phyloP scores from a whole-genome alignment of 2,797 vertebrate species.

The Eidolon dupreanum region DNA sequence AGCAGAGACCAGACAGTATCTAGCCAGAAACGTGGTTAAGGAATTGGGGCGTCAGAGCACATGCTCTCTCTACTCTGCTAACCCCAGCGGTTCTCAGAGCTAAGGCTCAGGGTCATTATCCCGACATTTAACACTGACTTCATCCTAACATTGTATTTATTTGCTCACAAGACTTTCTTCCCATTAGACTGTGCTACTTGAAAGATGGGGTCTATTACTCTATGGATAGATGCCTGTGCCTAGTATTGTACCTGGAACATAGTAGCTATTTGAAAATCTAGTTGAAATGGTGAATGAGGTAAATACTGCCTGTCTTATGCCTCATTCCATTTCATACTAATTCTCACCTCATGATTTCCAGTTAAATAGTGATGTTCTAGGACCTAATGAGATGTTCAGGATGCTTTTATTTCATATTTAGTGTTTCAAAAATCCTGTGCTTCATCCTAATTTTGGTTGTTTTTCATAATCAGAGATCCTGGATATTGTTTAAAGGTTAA shows the following conservation, averaged over 20 bases:
- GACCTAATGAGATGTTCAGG: background rate
- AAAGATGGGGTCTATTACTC: background rate
- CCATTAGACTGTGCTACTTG: background rate
- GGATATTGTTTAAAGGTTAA: background rate
- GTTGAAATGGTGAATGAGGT: background rate
- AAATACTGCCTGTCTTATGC: background rate
- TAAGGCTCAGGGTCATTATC: background rate
- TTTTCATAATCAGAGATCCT: background rate
- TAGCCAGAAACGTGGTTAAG: background rate
- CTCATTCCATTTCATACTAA: background rate
- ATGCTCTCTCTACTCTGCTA: background rate
- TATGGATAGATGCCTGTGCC: background rate
- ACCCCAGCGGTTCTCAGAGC: background rate
- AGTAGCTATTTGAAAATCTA: background rate
- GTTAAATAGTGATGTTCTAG: background rate
- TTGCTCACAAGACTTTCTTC: background rate
- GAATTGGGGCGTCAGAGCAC: background rate
- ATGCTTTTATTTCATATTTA: background rate
- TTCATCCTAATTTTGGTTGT: background rate
- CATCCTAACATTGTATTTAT: background rate
- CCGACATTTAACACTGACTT: background rate
- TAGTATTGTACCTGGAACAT: background rate
- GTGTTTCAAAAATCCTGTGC: background rate
- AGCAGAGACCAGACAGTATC: background rate
- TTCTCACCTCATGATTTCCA: background rate